A percentile compares a stretch with the other conserved stretches of the same genome.
phyloP scores from a whole-genome alignment of 2,113 vertebrate genomes.

The Synchiropus splendidus region DNA sequence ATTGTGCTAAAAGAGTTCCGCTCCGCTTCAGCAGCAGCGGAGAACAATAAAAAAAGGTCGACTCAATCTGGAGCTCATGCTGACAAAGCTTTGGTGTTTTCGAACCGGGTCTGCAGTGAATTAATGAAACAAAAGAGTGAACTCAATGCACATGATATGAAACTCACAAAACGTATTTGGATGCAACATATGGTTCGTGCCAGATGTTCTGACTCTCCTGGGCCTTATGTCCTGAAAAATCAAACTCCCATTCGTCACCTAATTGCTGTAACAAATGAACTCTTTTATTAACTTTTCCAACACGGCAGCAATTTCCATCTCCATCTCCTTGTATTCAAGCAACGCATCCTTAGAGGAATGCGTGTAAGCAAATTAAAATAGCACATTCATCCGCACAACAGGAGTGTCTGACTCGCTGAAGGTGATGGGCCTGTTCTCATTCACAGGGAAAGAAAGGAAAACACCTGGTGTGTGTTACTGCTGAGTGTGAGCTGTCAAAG shows the following conservation, averaged over 20 bases:
- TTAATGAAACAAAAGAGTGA: no score
- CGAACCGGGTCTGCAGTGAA: slow-evolving; percentile 13
- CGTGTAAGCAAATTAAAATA: no score
- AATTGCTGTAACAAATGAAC: slow-evolving; percentile 30
- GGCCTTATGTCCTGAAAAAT: slow-evolving; percentile 32
- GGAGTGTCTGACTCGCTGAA: no score
- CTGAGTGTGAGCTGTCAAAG: no score
- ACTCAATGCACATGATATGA: slow-evolving; percentile 17
- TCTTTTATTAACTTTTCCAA: slow-evolving; percentile 3
- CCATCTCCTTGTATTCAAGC: not conserved
- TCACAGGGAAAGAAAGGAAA: no score
- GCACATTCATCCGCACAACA: no score
- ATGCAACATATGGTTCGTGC: slow-evolving; percentile 36
- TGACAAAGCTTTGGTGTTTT: slow-evolving; percentile 22
- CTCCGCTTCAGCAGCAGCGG: slow-evolving; percentile 3
- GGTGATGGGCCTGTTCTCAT: no score
- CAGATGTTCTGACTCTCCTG: slow-evolving; percentile 46
- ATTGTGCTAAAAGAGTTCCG: not conserved
- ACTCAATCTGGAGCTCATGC: slow-evolving; percentile 18
- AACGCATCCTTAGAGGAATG: no score
- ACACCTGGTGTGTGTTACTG: no score
- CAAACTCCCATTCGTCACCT: slow-evolving; percentile 26
- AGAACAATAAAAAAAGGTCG: slow-evolving; percentile 26
- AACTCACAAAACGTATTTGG: no score
- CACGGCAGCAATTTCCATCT: no score